Conservation (phyloP, 2,797 vertebrate genomes). For the Pitangus sulphuratus region DNA sequence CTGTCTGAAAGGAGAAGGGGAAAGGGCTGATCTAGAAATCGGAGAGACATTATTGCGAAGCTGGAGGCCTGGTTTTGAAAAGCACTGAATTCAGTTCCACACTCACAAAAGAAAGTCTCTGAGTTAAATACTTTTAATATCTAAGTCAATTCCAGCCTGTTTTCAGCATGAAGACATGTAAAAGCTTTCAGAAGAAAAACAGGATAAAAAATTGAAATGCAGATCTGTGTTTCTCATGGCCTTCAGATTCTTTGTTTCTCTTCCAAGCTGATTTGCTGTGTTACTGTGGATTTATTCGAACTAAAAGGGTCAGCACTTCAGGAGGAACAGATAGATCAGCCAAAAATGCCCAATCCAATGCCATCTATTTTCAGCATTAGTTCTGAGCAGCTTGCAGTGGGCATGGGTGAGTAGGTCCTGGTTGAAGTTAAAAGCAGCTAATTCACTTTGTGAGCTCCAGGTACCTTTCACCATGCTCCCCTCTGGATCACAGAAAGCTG, state of each 20-base stretch:
- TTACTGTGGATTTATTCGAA: neutral
- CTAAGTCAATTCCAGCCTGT: neutral
- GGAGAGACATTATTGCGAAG: neutral
- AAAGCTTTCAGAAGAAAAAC: neutral
- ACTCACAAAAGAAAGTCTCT: neutral
- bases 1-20: neutral
- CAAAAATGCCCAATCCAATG: neutral
- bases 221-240: neutral
- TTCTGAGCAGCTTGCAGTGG: neutral
- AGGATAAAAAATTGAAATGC: neutral
- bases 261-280: neutral
- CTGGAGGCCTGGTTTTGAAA: neutral
- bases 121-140: neutral
- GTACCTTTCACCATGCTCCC: neutral
- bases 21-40: neutral
- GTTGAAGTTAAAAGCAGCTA: neutral
- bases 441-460: neutral
- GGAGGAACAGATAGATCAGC: neutral
- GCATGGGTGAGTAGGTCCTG: neutral
- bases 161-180: neutral
- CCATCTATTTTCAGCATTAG: neutral
- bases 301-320: neutral
- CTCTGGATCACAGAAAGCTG: neutral
- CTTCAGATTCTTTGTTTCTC: conserved; percentile 32
- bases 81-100: neutral